Base-by-base conservation (phyloP, 2,888 invertebrate species). In the Campoplex nolae region DNA sequence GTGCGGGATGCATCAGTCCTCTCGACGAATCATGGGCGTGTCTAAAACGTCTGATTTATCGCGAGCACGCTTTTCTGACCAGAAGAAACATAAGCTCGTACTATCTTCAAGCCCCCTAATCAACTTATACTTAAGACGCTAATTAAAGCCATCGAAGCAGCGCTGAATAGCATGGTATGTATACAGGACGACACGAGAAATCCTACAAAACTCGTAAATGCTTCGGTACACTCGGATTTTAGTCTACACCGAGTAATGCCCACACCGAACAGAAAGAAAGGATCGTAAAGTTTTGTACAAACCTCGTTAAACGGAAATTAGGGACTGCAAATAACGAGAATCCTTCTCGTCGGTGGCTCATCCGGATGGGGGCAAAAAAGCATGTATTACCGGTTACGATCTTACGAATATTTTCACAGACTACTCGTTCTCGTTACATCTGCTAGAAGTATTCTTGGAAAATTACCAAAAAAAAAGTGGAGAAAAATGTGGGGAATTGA, bases 81-180 rank as follows among this genome's bases (percentile, higher is more conserved):
- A 54, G 16, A 2, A 42, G 48, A 73, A 42, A 56, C 70, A 38
- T 42, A 73, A 70, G 42, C 67, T 35, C 71, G 51, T 68, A 74
- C 67, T 75, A 79, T 76, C 83, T 85, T 71, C 82, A 85, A 84
- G 87, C 86, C 90, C 86, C 86, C 88, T 89, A 90, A 90, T 90
- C 89, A 90, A 89, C 86, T 87, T 89, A 86, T 87, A 89, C 89
- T 89, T 84, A 89, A 89, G 89, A 89, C 89, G 87, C 89, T 87
- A 89, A 90, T 90, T 89, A 84, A 87, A 88, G 77, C 78, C 88
- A 86, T 89, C 87, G 83, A 79, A 87, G 86, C 85, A 87, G 84
- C 77, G 85, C 81, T 68, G 74, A 79, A 88, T 74, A 85, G 74
- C 86, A 73, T 73, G 80, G 62, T 77, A n/a, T 74, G 45, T 48